These are phyloP conservation scores for Chirona hameri DNA, from an alignment of 2,888 invertebrate species.

Conservation along the genomic window DNA sequence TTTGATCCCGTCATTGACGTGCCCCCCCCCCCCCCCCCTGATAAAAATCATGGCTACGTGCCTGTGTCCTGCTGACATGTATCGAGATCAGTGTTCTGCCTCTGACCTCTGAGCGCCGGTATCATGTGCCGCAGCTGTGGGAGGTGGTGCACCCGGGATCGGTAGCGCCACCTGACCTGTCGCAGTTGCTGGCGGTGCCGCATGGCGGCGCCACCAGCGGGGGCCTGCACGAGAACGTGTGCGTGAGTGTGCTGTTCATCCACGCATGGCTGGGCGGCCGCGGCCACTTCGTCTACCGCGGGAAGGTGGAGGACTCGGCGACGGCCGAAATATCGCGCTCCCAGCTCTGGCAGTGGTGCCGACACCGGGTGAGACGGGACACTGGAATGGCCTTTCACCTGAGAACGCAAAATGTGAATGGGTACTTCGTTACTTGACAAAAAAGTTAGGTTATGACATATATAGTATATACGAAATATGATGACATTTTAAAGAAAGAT, in stretches of 20 bases:
- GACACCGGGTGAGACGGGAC: constrained; percentile 55
- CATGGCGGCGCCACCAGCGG: constrained; percentile 60
- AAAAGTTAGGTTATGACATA: too few relatives aligned
- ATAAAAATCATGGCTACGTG: too few relatives aligned
- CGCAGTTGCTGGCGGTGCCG: constrained; percentile 42
- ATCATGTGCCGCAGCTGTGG: constrained; percentile 33
- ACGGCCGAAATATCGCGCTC: constrained; percentile 70
- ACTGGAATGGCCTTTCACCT: too few relatives aligned
- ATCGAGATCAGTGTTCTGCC: too few relatives aligned
- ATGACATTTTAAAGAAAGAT: too few relatives aligned
- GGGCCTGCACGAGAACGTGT: constrained; percentile 62
- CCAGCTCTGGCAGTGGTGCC: constrained; percentile 71
- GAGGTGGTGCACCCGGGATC: background rate
- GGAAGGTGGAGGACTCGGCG: constrained; percentile 67
- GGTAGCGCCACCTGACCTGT: background rate
- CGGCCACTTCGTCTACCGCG: constrained; percentile 63
- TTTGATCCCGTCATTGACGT: too few relatives aligned
- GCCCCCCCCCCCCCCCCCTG: too few relatives aligned
- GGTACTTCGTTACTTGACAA: too few relatives aligned
- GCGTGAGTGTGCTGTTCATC: constrained; percentile 62
- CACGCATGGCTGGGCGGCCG: constrained; percentile 64
- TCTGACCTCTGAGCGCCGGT: too few relatives aligned
- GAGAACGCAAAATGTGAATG: too few relatives aligned
- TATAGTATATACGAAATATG: too few relatives aligned
- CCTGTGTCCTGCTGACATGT: too few relatives aligned